Conservation (phyloP, 2,888 invertebrate genomes). For the Drosophila prolongata region DNA sequence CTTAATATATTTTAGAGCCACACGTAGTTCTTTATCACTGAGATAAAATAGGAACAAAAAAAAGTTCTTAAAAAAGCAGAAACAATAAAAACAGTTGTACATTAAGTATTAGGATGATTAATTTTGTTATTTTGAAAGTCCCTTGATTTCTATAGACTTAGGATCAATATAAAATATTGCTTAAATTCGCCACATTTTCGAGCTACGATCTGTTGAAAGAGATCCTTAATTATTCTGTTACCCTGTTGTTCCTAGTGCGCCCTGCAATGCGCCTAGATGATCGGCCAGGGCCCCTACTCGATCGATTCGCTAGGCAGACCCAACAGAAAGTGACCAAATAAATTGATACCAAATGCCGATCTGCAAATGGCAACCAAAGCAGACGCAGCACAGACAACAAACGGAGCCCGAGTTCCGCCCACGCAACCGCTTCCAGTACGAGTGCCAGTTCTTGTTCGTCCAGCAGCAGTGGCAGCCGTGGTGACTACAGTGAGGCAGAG, state of each 20-base stretch:
- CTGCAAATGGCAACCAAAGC: conserved; percentile 47
- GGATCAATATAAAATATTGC: no score
- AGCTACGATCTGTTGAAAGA: neutral
- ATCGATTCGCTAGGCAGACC: neutral
- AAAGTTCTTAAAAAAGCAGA: no score
- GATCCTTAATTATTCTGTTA: neutral
- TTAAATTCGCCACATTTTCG: no score
- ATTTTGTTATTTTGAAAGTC: no score
- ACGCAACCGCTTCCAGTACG: conserved; percentile 13
- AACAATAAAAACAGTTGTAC: no score
- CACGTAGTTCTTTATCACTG: no score
- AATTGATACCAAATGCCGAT: conserved; percentile 45
- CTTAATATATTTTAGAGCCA: no score
- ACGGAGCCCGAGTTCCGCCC: conserved; percentile 24
- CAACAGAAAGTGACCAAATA: conserved; percentile 42
- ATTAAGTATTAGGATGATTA: no score
- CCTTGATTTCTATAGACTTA: no score
- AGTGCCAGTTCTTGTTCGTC: conserved; percentile 9
- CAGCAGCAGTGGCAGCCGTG: neutral
- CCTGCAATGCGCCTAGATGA: conserved; percentile 1
- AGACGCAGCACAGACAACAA: conserved; percentile 19
- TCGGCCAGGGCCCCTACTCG: neutral
- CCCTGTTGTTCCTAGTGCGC: neutral
- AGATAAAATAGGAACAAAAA: no score
- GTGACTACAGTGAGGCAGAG: conserved; percentile 51